Evolutionary conservation across 2,113 vertebrate species (phyloP), one percentile per base, ranked within the genome.

Genomic region (Bagarius yarrelli): DNA sequence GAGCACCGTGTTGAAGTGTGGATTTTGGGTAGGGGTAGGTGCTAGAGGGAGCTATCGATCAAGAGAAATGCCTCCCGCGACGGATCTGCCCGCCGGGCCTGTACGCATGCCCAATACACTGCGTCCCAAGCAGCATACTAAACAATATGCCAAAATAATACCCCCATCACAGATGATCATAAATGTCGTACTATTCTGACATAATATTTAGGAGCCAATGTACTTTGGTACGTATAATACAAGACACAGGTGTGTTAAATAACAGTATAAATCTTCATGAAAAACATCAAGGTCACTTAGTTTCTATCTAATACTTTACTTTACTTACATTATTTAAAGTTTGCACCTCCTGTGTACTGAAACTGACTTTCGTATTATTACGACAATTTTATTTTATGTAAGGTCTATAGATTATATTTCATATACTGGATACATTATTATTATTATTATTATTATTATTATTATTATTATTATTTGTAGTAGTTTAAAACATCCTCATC

Each of bases 1-100:
- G 5, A 30, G n/a, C 47, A 57, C 16, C 3, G 15, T 53, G 32
- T 1, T 59, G 71, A 5, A 74, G 19, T 70, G 55, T 21, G 18
- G 11, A 61, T 55, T 70, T 30, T 80, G 55, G 32, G 83, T 66
- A 81, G 72, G 79, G 76, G 78, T 60, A 73, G 78, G 75, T 79
- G 80, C 85, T 88, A 87, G 86, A 87, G 86, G 84, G 83, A 87
- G 87, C 87, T 85, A 87, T 87, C 82, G 86, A 87, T 88, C 79
- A 55, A 30, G 88, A 80, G 77, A 88, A 80, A 88, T 81, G 78
- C 75, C 63, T 76, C 76, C 59, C 70, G 52, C 79, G 59, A 80
- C 44, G 64, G 72, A 79, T 60, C 70, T 52, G 36, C 76, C 15
- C 76, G 53, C 52, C 80, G 73, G 59, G 32, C 36, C 66, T 61